Evolutionary conservation across 2,888 invertebrate genomes (phyloP).

Genomic region (Microplitis manilae): DNA sequence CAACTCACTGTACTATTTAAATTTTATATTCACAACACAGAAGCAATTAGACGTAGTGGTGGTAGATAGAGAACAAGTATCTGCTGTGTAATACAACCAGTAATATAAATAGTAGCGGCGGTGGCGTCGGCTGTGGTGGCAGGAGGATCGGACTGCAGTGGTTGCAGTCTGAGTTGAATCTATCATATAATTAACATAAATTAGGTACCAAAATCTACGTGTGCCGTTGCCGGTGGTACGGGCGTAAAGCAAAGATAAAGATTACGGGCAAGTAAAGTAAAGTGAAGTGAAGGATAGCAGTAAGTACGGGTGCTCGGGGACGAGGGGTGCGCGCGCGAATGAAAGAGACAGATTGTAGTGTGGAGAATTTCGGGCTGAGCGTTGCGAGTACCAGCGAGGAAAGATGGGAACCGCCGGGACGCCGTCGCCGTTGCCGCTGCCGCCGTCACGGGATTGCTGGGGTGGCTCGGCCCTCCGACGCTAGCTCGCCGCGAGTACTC

Average conservation of each 20-base stretch:
- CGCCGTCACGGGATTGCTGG: slow-evolving; percentile 25
- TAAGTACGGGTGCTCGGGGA: neutral
- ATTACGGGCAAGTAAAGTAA: neutral
- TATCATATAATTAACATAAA: slow-evolving; percentile 1
- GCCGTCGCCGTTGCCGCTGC: neutral
- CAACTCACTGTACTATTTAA: neutral
- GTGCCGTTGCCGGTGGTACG: neutral
- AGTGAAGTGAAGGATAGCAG: too few relatives aligned
- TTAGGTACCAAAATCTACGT: neutral
- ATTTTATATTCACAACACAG: neutral
- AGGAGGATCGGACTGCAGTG: neutral
- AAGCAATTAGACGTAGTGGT: neutral
- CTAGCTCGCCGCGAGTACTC: slow-evolving; percentile 33
- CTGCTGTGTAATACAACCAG: neutral
- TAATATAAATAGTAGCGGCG: neutral
- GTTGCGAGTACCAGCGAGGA: slow-evolving; percentile 31
- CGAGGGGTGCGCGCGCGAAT: slow-evolving; percentile 5
- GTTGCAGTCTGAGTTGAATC: neutral
- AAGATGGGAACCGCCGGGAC: slow-evolving; percentile 1
- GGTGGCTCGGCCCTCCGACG: slow-evolving; percentile 26
- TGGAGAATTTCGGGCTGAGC: slow-evolving; percentile 37
- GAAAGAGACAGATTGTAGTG: slow-evolving; percentile 23
- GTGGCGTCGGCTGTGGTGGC: neutral
- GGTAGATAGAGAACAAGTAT: neutral
- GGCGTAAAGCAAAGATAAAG: slow-evolving; percentile 2